Base-by-base conservation (phyloP, 2,888 invertebrate genomes). In the Pollenia griseotomentosa region DNA sequence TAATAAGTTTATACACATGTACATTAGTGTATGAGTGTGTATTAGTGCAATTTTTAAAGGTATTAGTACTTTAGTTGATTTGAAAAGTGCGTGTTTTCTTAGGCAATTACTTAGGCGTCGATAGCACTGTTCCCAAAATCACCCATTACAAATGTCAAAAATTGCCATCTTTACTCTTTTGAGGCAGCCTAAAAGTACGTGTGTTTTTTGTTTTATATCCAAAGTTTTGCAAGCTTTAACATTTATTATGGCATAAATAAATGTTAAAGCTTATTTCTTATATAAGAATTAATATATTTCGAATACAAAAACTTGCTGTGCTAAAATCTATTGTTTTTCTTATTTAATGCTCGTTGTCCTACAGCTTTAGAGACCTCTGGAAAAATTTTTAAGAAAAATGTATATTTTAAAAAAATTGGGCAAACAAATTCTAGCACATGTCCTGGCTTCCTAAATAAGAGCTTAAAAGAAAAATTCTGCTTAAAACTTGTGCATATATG, bases 31-130 rank as follows among this genome's bases (percentile, higher is more conserved):
- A 12, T 48, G 12, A 19, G 4, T 55, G 33, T 61, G 14, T 79
- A 23, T 42, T 5, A 44, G 16, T 61, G 12, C 19, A 2, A 40
- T 63, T 0, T 16, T 3, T 75, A 12, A 19, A 19, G 3, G 46
- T 68, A 33, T 83, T 65, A 48, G 59, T 66, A 73, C 53, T 79
- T 79, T 79, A 84, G 46, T 53, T 55, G 66, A 79, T 84, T 74
- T 53, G 53, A 66, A 42, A 74, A 84, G 66, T 79, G 68, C 82
- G 82, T 85, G 77, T 66, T 59, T 63, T 83, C 83, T 74, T 65
- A 61, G 65, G 83, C 73, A 83, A 86, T 83, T 79, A 74, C 70
- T 16, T 4, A 75, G 83, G 83, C 83, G 83, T 86, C 74, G 82
- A 77, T 70, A 63, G 63, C 71, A 63, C 55, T 83, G 61, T 19